Evolutionary conservation across 2,888 invertebrate species (phyloP), one percentile per base, ranked within the genome.

Genomic region (Drymonia ruficornis): DNA sequence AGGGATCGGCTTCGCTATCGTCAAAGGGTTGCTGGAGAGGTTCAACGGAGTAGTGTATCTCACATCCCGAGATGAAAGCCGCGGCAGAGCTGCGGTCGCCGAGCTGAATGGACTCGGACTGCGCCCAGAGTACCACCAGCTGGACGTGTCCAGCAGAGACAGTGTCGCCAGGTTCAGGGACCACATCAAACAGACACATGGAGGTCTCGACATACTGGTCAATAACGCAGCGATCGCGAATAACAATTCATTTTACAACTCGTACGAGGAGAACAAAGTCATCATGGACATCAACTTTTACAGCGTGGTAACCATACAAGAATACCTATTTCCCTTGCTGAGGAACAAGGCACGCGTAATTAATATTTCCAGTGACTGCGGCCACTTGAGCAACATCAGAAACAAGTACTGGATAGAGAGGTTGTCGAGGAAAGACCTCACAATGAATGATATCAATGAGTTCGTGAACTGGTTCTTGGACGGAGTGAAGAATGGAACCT

Each of bases 221-320:
- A 96, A 97, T 78, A 97, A 97, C 81, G 96, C 96, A 9, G 96
- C 93, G 0, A 94, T 89, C 1, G 94, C 78, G 89, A n/a, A n/a
- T n/a, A n/a, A n/a, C n/a, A n/a, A n/a, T n/a, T n/a, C n/a, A n/a
- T n/a, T n/a, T n/a, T n/a, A n/a, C n/a, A n/a, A n/a, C 8, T 28
- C 28, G 1, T 7, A 28, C n/a, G n/a, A n/a, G n/a, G n/a, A n/a
- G n/a, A n/a, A n/a, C n/a, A 28, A 28, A 15, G 15, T 15, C 0
- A 95, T 96, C 0, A 68, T 96, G 2, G 86, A 89, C 49, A 94
- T 94, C 0, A 97, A 97, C 78, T 97, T 95, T 76, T 95, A 93
- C 74, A 93, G 93, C n/a, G 87, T 95, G 16, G 72, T 95, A 49
- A 89, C 90, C 57, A 18, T 95, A 1, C 96, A 96, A 70, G 87